A percentile compares a stretch with the other conserved stretches of the same genome.
Conservation (phyloP, 92 coral and sea anemone species). For the Parazoanthus swiftii region DNA sequence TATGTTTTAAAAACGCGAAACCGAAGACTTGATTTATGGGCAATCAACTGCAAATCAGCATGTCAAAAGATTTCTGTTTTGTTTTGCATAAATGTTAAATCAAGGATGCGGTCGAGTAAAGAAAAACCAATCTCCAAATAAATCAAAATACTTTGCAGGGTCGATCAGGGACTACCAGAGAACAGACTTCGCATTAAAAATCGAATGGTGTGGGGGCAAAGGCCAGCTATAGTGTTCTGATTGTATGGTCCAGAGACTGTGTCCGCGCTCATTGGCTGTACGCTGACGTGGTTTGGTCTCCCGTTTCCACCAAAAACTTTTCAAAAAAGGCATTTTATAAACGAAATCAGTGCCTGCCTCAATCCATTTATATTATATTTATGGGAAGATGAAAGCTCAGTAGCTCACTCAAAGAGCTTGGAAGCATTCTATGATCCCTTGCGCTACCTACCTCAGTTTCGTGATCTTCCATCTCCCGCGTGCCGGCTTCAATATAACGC, state of each 20-base stretch:
- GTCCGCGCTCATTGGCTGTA: constrained; percentile 1
- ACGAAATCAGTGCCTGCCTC: not conserved
- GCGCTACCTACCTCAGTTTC: not conserved
- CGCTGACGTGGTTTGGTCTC: constrained; percentile 6
- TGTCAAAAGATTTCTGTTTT: no score
- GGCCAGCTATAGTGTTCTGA: no score
- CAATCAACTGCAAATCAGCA: not conserved
- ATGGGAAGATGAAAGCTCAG: not conserved
- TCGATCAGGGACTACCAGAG: not conserved
- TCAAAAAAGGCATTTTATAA: not conserved
- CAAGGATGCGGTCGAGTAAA: not conserved
- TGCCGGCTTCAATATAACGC: not conserved
- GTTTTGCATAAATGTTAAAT: not conserved
- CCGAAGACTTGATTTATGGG: not conserved
- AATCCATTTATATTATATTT: not conserved
- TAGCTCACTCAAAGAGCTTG: not conserved
- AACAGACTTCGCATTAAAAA: no score
- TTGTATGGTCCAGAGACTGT: not conserved
- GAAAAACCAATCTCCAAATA: not conserved
- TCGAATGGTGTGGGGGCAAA: no score
- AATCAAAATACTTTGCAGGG: not conserved
- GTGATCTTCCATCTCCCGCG: not conserved
- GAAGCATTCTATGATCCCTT: constrained; percentile 1
- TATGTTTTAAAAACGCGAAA: no score
- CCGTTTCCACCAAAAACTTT: not conserved